These are phyloP conservation scores for Cyphomyrmex costatus DNA, from an alignment of 1,140 invertebrate species.

Conservation along the genomic window DNA sequence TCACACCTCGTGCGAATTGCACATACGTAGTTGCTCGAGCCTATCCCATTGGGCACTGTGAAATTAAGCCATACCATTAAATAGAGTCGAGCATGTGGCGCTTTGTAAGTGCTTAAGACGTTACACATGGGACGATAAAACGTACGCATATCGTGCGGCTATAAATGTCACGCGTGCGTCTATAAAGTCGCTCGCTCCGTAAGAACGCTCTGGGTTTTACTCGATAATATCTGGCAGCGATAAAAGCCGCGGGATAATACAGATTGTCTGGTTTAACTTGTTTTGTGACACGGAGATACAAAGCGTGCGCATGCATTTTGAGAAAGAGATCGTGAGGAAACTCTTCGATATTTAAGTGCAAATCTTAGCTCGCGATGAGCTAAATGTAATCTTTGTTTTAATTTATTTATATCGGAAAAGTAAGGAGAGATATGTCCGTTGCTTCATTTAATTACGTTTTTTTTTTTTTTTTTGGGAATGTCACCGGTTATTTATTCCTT, in stretches of 20 bases:
- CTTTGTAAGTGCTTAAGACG: conserved; percentile 32
- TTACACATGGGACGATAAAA: conserved; percentile 54
- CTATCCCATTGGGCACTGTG: background rate
- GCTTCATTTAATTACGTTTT: too few relatives aligned
- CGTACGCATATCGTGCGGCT: conserved; percentile 2
- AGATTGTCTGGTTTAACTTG: conserved; percentile 41
- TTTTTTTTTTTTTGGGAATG: too few relatives aligned
- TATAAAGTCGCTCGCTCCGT: conserved; percentile 31
- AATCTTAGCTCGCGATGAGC: too few relatives aligned
- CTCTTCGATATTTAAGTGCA: background rate
- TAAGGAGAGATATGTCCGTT: too few relatives aligned
- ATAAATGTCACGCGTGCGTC: conserved; percentile 53
- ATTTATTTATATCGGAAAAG: too few relatives aligned
- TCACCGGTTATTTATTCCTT: too few relatives aligned
- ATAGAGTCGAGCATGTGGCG: conserved; percentile 35
- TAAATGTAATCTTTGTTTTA: too few relatives aligned
- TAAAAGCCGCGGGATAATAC: conserved; percentile 37
- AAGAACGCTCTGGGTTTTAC: conserved; percentile 35
- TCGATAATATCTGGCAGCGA: conserved; percentile 33
- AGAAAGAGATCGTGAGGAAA: background rate
- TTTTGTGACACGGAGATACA: background rate
- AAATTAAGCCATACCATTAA: conserved; percentile 32
- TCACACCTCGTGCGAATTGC: background rate
- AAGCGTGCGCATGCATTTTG: background rate
- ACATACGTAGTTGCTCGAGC: background rate